phyloP scores from a whole-genome alignment of 30 jellyfish, hydroid and myxozoan genomes.

The Rhopilema esculentum region DNA sequence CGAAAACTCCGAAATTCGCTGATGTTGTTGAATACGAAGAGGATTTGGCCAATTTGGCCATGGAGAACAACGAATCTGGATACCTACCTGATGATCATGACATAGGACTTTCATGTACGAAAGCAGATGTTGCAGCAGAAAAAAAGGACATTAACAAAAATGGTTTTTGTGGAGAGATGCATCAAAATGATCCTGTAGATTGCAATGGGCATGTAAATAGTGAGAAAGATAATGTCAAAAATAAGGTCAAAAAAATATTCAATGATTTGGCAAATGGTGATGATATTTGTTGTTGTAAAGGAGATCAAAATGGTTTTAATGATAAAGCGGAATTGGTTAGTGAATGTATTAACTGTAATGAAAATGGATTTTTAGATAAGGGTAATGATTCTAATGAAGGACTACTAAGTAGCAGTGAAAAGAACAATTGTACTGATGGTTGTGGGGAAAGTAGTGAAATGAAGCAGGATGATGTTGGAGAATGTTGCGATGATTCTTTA shows the following conservation, averaged over 20 bases:
- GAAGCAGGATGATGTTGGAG: background rate
- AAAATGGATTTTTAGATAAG: background rate
- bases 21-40: conserved; percentile 53
- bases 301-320: background rate
- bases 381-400: background rate
- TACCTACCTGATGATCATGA: conserved; percentile 35
- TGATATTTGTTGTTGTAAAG: background rate
- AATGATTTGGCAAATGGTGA: background rate
- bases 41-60: too few species aligned
- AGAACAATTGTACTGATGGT: background rate
- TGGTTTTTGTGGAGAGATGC: background rate
- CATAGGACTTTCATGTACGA: background rate
- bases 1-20: conserved; percentile 43
- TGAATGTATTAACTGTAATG: conserved; percentile 11
- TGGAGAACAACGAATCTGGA: conserved; percentile 43
- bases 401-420: background rate
- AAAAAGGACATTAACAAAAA: background rate
- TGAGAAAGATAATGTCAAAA: background rate
- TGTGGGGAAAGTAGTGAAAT: background rate
- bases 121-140: background rate
- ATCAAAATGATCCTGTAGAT: background rate
- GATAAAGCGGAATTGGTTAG: background rate
- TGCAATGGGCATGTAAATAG: background rate
- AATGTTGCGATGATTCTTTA: conserved; percentile 21
- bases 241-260: background rate